Base-by-base conservation (phyloP, 2,113 vertebrate genomes). In the Oplegnathus fasciatus region DNA sequence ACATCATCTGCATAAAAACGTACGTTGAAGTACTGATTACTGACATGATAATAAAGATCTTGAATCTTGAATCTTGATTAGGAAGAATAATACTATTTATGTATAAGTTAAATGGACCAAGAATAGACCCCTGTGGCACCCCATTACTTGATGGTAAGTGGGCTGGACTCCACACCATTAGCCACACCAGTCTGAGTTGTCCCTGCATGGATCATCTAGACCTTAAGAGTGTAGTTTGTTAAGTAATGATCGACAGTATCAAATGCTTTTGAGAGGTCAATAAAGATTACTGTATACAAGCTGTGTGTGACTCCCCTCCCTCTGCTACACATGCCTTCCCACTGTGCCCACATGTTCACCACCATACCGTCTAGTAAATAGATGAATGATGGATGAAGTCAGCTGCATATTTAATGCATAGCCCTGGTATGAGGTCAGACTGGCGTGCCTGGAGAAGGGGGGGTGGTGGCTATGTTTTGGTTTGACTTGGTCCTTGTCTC, bases 361-460 rank as follows among this genome's bases (percentile, higher is more conserved):
- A 34, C 40, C 60, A 52, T 22, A 61, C 83, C 62, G 52, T 92
- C 72, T 75, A 82, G 87, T 89, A 88, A 88, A 86, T 55, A 50
- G 72, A 90, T 94, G 58, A 93, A 95, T 90, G 83, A 93, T 94
- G 42, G 50, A 94, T 94, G 91, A 87, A 61, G 73, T 32, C 34
- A 15, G 68, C 67, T 95, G 83, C 90, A 93, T 95, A 86, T 94
- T 95, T 94, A 74, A 95, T 92, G 74, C 13, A 24, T 17, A 76
- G 26, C 58, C 2, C 3, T 52, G 74, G 55, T 71, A 72, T 83
- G 74, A 85, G 77, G 88, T 88, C 90, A 88, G 85, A 77, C 70
- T 64, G 87, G 44, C 44, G 60, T 70, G 61, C 20, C 86, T 72
- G 61, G 66, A 60, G 67, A 64, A 52, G 11, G 11, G 4, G 44